These are phyloP conservation scores for Cairina moschata DNA, from an alignment of 2,113 vertebrate genomes.

Conservation along the genomic window DNA sequence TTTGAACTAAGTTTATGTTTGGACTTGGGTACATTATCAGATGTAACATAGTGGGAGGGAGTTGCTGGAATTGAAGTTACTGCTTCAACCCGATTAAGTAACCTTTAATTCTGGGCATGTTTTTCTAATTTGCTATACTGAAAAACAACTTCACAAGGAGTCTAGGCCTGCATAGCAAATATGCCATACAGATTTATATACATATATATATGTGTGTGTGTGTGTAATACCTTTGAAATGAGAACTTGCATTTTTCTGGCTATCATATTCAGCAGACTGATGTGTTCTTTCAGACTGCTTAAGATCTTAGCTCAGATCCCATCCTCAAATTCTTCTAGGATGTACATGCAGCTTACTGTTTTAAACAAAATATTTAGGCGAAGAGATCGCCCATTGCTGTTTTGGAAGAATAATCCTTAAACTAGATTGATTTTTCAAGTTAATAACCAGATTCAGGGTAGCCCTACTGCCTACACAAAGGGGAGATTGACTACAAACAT, in stretches of 20 bases:
- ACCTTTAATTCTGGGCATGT: slow-evolving; percentile 74
- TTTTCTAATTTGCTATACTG: slow-evolving; percentile 79
- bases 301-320: slow-evolving; percentile 48
- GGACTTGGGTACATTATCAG: slow-evolving; percentile 75
- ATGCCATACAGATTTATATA: slow-evolving; percentile 54
- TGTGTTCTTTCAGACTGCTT: slow-evolving; percentile 35
- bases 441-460: not conserved
- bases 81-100: slow-evolving; percentile 74
- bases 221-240: slow-evolving; percentile 68
- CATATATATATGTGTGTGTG: fast-evolving
- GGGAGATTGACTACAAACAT: not conserved
- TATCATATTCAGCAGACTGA: slow-evolving; percentile 43
- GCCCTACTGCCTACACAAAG: not conserved
- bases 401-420: not conserved
- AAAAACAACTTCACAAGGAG: slow-evolving; percentile 72
- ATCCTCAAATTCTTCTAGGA: slow-evolving; percentile 36
- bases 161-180: slow-evolving; percentile 61
- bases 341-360: not conserved
- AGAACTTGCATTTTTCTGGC: slow-evolving; percentile 50
- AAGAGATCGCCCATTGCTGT: not conserved
- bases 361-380: not conserved
- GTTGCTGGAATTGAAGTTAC: slow-evolving; percentile 58
- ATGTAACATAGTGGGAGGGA: slow-evolving; percentile 70
- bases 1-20: slow-evolving; percentile 78
- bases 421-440: not conserved